Conservation (phyloP, 2,888 invertebrate genomes). For the Cremastobaeus sp. region DNA sequence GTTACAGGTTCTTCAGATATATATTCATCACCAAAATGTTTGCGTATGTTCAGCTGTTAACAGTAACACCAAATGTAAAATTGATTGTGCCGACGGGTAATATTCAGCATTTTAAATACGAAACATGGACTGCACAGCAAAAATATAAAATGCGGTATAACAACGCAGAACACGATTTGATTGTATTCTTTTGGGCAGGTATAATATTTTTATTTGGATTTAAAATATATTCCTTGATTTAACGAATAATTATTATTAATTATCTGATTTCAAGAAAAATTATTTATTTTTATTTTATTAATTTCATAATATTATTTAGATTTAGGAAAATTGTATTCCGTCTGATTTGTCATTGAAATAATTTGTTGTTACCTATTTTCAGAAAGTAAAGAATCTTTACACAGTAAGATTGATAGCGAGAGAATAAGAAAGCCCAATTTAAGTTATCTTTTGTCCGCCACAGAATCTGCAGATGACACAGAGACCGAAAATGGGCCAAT, state of each 20-base stretch:
- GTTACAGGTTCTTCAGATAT: too few species aligned
- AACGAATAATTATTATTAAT: neutral
- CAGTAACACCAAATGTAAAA: neutral
- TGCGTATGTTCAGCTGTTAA: neutral
- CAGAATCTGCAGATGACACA: neutral
- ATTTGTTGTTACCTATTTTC: too few species aligned
- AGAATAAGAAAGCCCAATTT: neutral
- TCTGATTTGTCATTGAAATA: neutral
- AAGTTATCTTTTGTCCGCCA: neutral
- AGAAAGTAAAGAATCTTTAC: neutral
- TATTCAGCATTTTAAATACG: neutral
- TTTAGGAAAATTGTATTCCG: slow-evolving; percentile 2
- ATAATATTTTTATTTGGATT: neutral
- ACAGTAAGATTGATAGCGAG: neutral
- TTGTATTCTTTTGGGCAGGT: neutral
- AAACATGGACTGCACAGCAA: neutral
- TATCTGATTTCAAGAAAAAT: neutral
- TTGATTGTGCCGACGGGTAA: neutral
- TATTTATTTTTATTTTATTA: too few species aligned
- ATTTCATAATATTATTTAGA: neutral
- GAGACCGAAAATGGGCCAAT: too few species aligned
- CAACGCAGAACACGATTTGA: neutral
- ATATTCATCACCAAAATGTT: too few species aligned
- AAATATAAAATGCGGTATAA: neutral
- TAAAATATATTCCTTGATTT: neutral